Evolutionary conservation across 30 jellyfish, hydroid and myxozoan species (phyloP).

Genomic region (Chrysaora quinquecirrha): DNA sequence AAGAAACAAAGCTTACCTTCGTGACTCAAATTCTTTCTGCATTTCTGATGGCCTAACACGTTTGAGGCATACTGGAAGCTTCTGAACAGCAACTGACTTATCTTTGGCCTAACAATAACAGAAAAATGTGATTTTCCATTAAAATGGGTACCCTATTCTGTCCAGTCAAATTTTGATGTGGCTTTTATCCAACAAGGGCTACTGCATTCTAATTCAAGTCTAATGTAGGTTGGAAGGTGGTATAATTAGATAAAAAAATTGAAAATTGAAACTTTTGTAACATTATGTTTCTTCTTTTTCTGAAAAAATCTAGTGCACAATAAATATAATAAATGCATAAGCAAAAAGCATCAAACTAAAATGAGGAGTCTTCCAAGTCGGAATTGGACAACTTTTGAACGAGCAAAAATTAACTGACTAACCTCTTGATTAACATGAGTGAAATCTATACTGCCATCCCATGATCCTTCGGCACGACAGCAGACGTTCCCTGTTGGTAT

Average conservation of each 20-base stretch:
- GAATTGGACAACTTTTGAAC: no score
- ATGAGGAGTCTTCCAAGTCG: no score
- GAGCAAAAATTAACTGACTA: no score
- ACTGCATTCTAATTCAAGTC: neutral
- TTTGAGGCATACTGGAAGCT: conserved; percentile 51
- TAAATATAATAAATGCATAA: neutral
- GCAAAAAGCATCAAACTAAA: neutral
- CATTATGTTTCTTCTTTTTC: no score
- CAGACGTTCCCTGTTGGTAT: conserved; percentile 46
- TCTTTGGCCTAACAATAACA: conserved; percentile 22
- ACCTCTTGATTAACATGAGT: conserved; percentile 58
- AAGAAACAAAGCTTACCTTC: no score
- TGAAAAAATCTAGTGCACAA: no score
- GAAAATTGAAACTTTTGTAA: no score
- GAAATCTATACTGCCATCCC: conserved; percentile 85
- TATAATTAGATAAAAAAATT: no score
- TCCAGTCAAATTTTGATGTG: neutral
- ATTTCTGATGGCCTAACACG: conserved; percentile 82
- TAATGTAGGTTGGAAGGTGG: no score
- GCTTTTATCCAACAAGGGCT: no score
- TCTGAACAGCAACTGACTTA: conserved; percentile 39
- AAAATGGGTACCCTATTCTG: neutral
- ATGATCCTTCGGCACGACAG: conserved; percentile 90
- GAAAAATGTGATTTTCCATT: neutral
- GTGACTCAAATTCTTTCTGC: conserved; percentile 86